A percentile compares a stretch with the other conserved stretches of the same genome.
phyloP scores from a whole-genome alignment of 2,888 invertebrate genomes.

The Lithophane semibrunnea region DNA sequence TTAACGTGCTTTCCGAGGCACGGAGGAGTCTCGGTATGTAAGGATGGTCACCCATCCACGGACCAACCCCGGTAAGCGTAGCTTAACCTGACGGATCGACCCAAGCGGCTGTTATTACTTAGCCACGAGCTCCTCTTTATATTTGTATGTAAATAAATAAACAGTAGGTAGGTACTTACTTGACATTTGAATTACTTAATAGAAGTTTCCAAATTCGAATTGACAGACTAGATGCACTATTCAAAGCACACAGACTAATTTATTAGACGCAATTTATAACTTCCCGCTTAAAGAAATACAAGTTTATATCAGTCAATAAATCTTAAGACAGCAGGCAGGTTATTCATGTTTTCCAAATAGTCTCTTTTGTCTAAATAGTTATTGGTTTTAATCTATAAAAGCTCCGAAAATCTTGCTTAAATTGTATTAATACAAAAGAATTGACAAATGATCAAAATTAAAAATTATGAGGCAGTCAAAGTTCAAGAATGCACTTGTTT shows the following conservation, averaged over 20 bases:
- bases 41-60: too few species aligned
- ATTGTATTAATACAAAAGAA: not conserved
- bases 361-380: not conserved
- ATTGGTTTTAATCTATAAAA: not conserved
- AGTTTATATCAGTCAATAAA: constrained; percentile 23
- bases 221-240: constrained; percentile 11
- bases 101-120: too few species aligned
- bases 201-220: constrained; percentile 12
- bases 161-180: not conserved
- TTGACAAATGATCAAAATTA: not conserved
- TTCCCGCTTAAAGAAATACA: constrained; percentile 8
- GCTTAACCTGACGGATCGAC: too few species aligned
- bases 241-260: constrained; percentile 22
- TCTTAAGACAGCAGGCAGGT: not conserved
- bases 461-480: not conserved
- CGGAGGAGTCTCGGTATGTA: too few species aligned
- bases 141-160: not conserved
- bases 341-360: not conserved
- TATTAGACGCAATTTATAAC: constrained; percentile 34
- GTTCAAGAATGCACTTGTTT: too few species aligned
- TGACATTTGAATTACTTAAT: constrained; percentile 9
- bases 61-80: too few species aligned
- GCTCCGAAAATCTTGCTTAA: not conserved
- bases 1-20: too few species aligned
- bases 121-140: too few species aligned